Base-by-base conservation (phyloP, 2,888 invertebrate species). In the Epistrophe grossulariae region DNA sequence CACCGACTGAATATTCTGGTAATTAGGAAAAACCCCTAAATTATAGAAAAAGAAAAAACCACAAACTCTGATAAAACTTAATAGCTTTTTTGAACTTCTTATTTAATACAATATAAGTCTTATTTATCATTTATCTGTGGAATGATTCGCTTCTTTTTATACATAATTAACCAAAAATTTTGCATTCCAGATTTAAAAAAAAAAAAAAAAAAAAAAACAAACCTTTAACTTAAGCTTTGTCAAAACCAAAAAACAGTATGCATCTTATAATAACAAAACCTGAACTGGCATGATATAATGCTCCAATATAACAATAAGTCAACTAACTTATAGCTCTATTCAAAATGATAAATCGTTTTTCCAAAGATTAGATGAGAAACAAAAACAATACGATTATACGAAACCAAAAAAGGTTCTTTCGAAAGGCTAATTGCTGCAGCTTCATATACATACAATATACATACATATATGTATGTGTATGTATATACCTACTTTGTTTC, bases 361-460 rank as follows among this genome's bases (percentile, higher is more conserved):
- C 40, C 40, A 4, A 55, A 50, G 55, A 59, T 59, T 40, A 60
- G 40, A 62, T 74, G 74, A 80, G 52, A 78, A 31, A 38, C 70
- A 71, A 62, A 78, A 70, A 57, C 15, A 71, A 55, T 38, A n/a
- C 43, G 28, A 77, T 64, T 55, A n/a, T n/a, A 64, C 59, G 15
- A 62, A 40, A 15, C 40, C 52, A 24, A 24, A 70, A 70, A 40
- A 55, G 15, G 38, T 15, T 70, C 35, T 60, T 55, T 28, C 4
- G 15, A 40, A 45, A 38, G 76, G 76, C 64, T 76, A 81, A 81
- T 81, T 76, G 70, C 52, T 45, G 60, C 31, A 70, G 24, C 55
- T 43, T 70, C 70, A 45, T 24, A 13, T 13, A 11, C 11, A 52
- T 19, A 62, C 2, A 31, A 6, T 31, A 4, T 15, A 28, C 9